Conservation (phyloP, 2,113 vertebrate species). For the Rhodinocichla rosea region DNA sequence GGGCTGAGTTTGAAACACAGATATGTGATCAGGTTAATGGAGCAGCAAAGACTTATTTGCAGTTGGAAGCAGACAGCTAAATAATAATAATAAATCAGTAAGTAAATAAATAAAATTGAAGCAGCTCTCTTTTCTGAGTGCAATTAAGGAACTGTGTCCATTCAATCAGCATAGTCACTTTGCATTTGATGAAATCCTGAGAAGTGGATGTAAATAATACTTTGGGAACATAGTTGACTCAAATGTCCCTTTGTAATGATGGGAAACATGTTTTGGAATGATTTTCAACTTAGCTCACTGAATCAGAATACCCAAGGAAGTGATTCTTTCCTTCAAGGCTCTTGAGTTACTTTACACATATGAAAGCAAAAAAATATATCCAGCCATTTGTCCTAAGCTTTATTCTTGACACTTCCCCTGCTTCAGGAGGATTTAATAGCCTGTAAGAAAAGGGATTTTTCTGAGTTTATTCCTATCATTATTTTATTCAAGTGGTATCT, state of each 20-base stretch:
- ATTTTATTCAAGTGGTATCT: neutral
- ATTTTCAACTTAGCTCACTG: neutral
- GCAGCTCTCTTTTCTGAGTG: neutral
- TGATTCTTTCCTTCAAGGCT: neutral
- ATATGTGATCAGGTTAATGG: conserved; percentile 13
- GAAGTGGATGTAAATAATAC: neutral
- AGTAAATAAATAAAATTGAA: conserved; percentile 24
- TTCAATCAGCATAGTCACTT: neutral
- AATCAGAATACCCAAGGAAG: neutral
- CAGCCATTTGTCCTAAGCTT: neutral
- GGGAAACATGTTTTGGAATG: neutral
- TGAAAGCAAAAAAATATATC: neutral
- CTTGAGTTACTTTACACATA: neutral
- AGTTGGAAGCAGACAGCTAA: conserved; percentile 26
- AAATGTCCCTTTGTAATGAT: neutral
- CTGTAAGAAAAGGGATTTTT: neutral
- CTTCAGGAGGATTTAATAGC: neutral
- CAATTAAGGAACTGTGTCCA: neutral
- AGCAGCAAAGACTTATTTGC: neutral
- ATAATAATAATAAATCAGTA: conserved; percentile 44
- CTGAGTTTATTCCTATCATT: neutral
- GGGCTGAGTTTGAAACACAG: neutral
- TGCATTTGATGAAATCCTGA: conserved; percentile 35
- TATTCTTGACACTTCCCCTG: neutral
- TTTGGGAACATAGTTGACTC: neutral